Evolutionary conservation across 2,113 vertebrate species (phyloP), one percentile per base, ranked within the genome.

Genomic region (Periophthalmus modestus): DNA sequence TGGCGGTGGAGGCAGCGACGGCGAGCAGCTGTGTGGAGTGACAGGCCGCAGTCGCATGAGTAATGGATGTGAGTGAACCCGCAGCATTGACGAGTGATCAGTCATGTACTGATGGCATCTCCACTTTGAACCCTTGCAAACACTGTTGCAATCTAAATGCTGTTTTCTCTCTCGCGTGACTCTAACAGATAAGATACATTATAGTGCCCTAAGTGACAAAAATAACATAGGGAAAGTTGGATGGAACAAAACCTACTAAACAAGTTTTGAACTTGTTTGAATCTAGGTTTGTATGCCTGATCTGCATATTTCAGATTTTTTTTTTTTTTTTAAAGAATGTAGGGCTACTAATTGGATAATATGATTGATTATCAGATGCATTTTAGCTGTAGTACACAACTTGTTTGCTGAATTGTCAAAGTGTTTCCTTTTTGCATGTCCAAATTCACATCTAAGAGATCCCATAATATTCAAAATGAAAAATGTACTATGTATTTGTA

Each of bases 1-100:
- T 77, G 87, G 82, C 78, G 62, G 69, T 63, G 76, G 84, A 81
- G 75, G 79, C 24, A 74, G 82, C 78, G 86, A 86, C 36, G 69
- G 83, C 68, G 66, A 89, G 90, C 91, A 92, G 91, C 90, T 92
- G 91, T 83, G 87, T 69, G 73, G 83, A 91, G 82, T 89, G 91
- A 91, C 90, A 88, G 78, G 75, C 80, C 10, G 72, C 69, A 18
- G 72, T 33, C 71, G 59, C 83, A 91, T 91, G 91, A 92, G 79
- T 91, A 81, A 92, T 92, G 87, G 77, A 24, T 68, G 75, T 68
- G 77, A 73, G 75, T 79, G 81, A 91, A 86, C 86, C 66, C 18
- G 0, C 62, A 80, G 78, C 87, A 91, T 92, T 91, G 89, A 92
- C 67, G 73, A 88, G 88, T 71, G 85, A 92, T 92, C 91, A 90